Conservation (phyloP, 2,797 vertebrate species). For the Xenentodon cancila region DNA sequence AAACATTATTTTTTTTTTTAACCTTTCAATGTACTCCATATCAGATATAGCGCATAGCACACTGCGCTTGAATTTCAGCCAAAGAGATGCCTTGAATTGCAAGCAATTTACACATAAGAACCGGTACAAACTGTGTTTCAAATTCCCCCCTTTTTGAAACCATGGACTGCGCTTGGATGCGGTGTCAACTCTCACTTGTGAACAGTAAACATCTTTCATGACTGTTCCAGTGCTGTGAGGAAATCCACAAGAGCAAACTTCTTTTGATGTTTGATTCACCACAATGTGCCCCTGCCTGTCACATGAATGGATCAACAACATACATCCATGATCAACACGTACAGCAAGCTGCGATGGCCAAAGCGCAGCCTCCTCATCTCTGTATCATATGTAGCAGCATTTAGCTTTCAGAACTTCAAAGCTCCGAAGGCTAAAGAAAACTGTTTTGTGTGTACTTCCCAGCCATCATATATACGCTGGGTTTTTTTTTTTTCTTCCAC, state of each 20-base stretch:
- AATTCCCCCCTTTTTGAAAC: slow-evolving; percentile 35
- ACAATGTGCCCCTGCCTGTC: slow-evolving; percentile 38
- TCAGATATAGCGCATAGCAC: not conserved
- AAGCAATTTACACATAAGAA: slow-evolving; percentile 6
- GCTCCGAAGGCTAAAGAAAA: slow-evolving; percentile 28
- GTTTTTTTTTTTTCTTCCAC: slow-evolving; percentile 1
- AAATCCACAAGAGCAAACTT: slow-evolving; percentile 35
- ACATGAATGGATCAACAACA: slow-evolving; percentile 33
- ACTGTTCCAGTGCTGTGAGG: slow-evolving; percentile 1
- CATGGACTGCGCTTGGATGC: slow-evolving; percentile 23
- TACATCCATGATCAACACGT: slow-evolving; percentile 41
- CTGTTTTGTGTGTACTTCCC: slow-evolving; percentile 16
- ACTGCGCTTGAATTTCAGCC: not conserved
- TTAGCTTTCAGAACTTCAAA: slow-evolving; percentile 50
- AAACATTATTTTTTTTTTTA: too few species aligned
- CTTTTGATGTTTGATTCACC: slow-evolving; percentile 35
- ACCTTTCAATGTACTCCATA: not conserved
- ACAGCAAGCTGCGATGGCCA: slow-evolving; percentile 34
- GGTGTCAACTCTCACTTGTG: slow-evolving; percentile 19
- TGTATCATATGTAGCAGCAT: slow-evolving; percentile 31
- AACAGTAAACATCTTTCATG: slow-evolving; percentile 21
- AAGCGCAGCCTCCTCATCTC: slow-evolving; percentile 23
- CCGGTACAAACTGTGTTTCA: slow-evolving; percentile 16
- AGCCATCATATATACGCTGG: slow-evolving; percentile 7
- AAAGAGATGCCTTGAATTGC: slow-evolving; percentile 5